Evolutionary conservation across 2,113 vertebrate species (phyloP).

Genomic region (Xiphophorus maculatus): DNA sequence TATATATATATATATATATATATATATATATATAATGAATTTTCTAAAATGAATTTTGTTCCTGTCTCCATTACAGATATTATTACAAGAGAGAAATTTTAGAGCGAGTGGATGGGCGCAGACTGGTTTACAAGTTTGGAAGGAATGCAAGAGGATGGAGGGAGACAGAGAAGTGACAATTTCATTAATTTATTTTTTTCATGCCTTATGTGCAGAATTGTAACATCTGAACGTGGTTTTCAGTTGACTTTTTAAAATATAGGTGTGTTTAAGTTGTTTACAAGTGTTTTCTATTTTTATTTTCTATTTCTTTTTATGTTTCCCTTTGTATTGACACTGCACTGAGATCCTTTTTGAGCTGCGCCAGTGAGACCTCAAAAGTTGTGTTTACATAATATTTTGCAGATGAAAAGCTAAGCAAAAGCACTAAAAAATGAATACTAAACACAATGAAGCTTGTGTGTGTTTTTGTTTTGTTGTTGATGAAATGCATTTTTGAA

Average conservation of each 20-base stretch:
- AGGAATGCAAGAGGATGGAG: slow-evolving; percentile 95
- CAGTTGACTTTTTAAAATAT: slow-evolving; percentile 24
- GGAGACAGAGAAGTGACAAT: slow-evolving; percentile 89
- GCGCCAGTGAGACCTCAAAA: slow-evolving; percentile 21
- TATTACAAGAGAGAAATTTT: slow-evolving; percentile 98
- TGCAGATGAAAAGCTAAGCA: background rate
- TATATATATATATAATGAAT: too few species aligned
- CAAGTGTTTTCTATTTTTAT: slow-evolving; percentile 15
- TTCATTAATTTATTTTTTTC: slow-evolving; percentile 51
- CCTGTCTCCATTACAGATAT: slow-evolving; percentile 82
- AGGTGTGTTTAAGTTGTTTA: slow-evolving; percentile 50
- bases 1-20: too few species aligned
- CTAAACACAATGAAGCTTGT: background rate
- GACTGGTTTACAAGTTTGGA: slow-evolving; percentile 98
- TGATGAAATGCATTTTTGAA: background rate
- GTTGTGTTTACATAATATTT: slow-evolving; percentile 25
- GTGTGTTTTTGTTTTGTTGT: background rate
- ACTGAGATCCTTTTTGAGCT: slow-evolving; percentile 32
- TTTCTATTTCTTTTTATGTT: background rate
- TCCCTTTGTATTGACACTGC: slow-evolving; percentile 37
- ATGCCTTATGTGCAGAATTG: slow-evolving; percentile 25
- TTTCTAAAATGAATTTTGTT: background rate
- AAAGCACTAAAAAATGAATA: background rate
- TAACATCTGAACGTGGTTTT: slow-evolving; percentile 38
- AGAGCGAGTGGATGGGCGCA: slow-evolving; percentile 94